Evolutionary conservation across 2,113 vertebrate genomes (phyloP).

Genomic region (Pseudois nayaur): DNA sequence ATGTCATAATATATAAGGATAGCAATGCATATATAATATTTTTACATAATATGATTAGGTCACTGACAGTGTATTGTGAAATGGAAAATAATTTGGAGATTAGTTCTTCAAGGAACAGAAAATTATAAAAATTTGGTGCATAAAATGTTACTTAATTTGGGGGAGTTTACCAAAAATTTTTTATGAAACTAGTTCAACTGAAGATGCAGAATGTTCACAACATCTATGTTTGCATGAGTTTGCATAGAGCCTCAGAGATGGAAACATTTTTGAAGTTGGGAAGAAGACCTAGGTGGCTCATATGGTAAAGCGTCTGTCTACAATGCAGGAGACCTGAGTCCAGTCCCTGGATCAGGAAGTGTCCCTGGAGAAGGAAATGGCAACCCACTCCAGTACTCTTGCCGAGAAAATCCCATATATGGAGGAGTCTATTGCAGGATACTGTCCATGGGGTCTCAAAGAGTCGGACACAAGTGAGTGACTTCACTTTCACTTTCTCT

Average conservation of each 20-base stretch:
- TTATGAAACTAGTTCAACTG: not conserved
- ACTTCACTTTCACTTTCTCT: no score
- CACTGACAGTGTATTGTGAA: not conserved
- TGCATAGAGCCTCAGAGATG: not conserved
- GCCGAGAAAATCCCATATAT: no score
- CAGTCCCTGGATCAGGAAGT: no score
- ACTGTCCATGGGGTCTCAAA: no score
- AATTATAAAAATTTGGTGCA: not conserved
- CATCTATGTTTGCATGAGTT: not conserved
- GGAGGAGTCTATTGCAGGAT: no score
- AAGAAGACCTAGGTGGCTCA: not conserved
- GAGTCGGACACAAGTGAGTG: no score
- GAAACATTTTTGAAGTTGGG: not conserved
- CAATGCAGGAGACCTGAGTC: no score
- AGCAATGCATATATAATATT: not conserved
- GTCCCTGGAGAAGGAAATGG: no score
- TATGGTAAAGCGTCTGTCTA: no score
- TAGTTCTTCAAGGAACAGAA: not conserved
- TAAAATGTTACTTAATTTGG: not conserved
- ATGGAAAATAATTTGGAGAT: not conserved
- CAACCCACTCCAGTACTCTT: no score
- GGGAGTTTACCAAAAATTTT: not conserved
- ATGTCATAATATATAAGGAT: not conserved
- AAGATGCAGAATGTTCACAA: not conserved
- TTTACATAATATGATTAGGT: not conserved